phyloP scores from a whole-genome alignment of 2,888 invertebrate species.

The Standfussiana lucernea region DNA sequence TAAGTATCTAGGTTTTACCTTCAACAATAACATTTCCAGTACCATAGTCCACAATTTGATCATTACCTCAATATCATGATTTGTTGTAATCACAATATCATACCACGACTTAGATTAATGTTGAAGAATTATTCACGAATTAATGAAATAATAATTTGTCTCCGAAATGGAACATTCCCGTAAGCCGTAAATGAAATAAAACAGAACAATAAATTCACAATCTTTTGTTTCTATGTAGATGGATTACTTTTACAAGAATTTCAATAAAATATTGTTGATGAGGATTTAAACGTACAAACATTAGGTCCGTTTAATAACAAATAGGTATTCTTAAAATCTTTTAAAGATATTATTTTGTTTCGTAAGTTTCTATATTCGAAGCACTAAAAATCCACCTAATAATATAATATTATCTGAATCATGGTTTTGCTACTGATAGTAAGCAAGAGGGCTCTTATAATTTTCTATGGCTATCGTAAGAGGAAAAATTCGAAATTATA shows the following conservation, averaged over 20 bases:
- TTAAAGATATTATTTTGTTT: background rate
- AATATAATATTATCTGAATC: background rate
- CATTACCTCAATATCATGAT: slow-evolving; percentile 6
- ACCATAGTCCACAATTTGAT: background rate
- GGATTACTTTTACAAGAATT: slow-evolving; percentile 25
- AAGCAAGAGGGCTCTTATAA: slow-evolving; percentile 7
- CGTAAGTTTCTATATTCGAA: background rate
- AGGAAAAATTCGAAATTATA: slow-evolving; percentile 36
- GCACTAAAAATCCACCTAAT: background rate
- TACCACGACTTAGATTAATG: slow-evolving; percentile 50
- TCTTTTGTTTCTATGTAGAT: slow-evolving; percentile 50
- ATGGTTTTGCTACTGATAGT: background rate
- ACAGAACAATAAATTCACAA: slow-evolving; percentile 32
- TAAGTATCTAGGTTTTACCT: background rate
- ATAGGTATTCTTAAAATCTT: background rate
- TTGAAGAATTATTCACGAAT: slow-evolving; percentile 43
- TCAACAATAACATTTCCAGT: background rate
- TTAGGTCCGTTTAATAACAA: background rate
- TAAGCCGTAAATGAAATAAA: slow-evolving; percentile 25
- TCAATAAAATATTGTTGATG: slow-evolving; percentile 13
- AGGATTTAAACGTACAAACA: slow-evolving; percentile 4
- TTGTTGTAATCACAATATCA: slow-evolving; percentile 26
- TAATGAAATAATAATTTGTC: slow-evolving; percentile 48
- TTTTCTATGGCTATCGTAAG: slow-evolving; percentile 11
- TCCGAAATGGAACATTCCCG: slow-evolving; percentile 29